phyloP scores from a whole-genome alignment of 92 coral and sea anemone genomes.

The Palythoa grandiflora region DNA sequence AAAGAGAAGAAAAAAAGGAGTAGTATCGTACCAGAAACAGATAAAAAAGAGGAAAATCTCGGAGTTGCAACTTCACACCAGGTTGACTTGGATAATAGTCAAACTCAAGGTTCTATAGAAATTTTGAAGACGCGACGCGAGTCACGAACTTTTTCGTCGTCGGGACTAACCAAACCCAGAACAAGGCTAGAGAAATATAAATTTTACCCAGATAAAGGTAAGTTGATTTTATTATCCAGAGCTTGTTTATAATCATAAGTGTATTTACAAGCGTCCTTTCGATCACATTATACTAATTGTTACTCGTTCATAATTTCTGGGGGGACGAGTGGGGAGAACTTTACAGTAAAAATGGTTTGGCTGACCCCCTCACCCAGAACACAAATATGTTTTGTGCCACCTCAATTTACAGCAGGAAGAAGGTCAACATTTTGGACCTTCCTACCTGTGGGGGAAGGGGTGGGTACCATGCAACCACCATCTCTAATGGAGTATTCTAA shows the following conservation, averaged over 20 bases:
- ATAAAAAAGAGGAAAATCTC: conserved; percentile 21
- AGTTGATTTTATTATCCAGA: not conserved
- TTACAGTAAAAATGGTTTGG: no score
- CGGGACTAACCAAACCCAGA: conserved; percentile 58
- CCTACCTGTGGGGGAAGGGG: no score
- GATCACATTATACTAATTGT: not conserved
- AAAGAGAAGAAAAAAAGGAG: conserved; percentile 27
- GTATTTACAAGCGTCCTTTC: not conserved
- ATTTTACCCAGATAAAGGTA: conserved; percentile 72
- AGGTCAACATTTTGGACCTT: no score
- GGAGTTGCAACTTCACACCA: not conserved
- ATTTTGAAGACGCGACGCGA: conserved; percentile 38
- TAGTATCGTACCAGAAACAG: conserved; percentile 9
- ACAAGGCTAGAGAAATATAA: conserved; percentile 94
- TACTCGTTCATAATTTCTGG: not conserved
- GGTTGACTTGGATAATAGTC: not conserved
- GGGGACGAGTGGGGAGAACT: not conserved
- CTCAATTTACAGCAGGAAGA: no score
- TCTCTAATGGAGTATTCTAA: no score
- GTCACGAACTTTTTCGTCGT: conserved; percentile 43
- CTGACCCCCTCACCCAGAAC: no score
- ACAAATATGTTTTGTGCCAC: no score
- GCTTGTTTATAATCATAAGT: not conserved
- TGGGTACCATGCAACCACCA: no score
- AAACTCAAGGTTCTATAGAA: conserved; percentile 1